A percentile compares a stretch with the other conserved stretches of the same genome.
Evolutionary conservation across 2,888 invertebrate species (phyloP).

Genomic region (Bhutanitis thaidina): DNA sequence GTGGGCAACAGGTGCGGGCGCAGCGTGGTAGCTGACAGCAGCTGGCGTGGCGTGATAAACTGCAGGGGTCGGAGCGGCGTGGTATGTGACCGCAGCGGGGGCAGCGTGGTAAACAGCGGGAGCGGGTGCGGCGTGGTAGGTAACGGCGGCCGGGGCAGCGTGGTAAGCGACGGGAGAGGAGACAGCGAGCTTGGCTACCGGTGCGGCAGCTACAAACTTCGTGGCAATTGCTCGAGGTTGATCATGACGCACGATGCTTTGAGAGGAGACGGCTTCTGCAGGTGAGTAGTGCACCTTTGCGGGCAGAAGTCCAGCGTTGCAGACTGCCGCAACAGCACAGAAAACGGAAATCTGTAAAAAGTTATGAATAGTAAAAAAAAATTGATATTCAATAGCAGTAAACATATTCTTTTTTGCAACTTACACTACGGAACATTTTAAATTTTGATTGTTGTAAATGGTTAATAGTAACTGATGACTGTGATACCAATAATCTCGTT

Average conservation of each 20-base stretch:
- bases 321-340: constrained; percentile 39
- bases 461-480: background rate
- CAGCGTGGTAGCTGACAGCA: constrained; percentile 11
- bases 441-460: background rate
- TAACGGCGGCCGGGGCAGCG: constrained; percentile 30
- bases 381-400: background rate
- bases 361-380: background rate
- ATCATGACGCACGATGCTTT: constrained; percentile 53
- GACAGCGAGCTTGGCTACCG: constrained; percentile 29
- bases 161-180: constrained; percentile 40
- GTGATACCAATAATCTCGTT: background rate
- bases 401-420: background rate
- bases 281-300: constrained; percentile 53
- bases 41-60: constrained; percentile 24
- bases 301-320: constrained; percentile 40
- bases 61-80: constrained; percentile 25
- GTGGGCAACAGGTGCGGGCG: constrained; percentile 29
- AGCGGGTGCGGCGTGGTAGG: constrained; percentile 4
- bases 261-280: constrained; percentile 49
- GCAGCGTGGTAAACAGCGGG: constrained; percentile 27
- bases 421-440: background rate
- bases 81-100: background rate
- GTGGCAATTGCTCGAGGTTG: constrained; percentile 38
- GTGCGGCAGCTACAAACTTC: constrained; percentile 32
- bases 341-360: constrained; percentile 32